Evolutionary conservation across 2,888 invertebrate species (phyloP), one percentile per base, ranked within the genome.

Genomic region (Drosophila tripunctata): DNA sequence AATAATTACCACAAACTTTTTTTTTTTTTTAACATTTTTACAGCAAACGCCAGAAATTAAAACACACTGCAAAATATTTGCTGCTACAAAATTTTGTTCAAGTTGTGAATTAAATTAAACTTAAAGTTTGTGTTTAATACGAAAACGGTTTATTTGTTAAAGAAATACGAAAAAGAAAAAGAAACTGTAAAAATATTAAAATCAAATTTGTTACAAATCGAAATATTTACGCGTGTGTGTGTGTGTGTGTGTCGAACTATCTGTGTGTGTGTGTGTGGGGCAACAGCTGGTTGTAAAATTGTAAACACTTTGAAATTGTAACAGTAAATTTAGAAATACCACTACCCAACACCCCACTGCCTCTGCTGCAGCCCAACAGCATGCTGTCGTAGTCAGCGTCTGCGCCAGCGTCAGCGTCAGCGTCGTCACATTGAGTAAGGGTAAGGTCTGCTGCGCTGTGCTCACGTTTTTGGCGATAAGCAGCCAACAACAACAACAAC

Each of bases 221-320:
- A n/a, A n/a, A n/a, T n/a, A n/a, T n/a, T n/a, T n/a, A n/a, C n/a
- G n/a, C n/a, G n/a, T n/a, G n/a, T n/a, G n/a, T n/a, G n/a, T n/a
- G n/a, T n/a, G n/a, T n/a, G n/a, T n/a, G n/a, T n/a, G n/a, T n/a
- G n/a, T n/a, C n/a, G n/a, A n/a, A 15, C 7, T 21, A 22, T 41
- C 14, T 15, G 44, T 64, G 14, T 63, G 10, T 35, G 15, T 54
- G 17, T 47, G 8, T 33, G 15, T 6, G 14, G 47, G 43, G 47
- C 69, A 69, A 67, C 69, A 71, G 71, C 69, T 66, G 72, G 40
- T 61, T 43, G 47, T 24, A 52, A 55, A 24, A 66, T 47, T 70
- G 72, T 70, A 70, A 70, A 72, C 72, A 70, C n/a, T n/a, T n/a
- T n/a, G n/a, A n/a, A n/a, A n/a, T n/a, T n/a, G n/a, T n/a, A n/a